Conservation (phyloP, 1,140 invertebrate genomes). For the Drosophila tani region DNA sequence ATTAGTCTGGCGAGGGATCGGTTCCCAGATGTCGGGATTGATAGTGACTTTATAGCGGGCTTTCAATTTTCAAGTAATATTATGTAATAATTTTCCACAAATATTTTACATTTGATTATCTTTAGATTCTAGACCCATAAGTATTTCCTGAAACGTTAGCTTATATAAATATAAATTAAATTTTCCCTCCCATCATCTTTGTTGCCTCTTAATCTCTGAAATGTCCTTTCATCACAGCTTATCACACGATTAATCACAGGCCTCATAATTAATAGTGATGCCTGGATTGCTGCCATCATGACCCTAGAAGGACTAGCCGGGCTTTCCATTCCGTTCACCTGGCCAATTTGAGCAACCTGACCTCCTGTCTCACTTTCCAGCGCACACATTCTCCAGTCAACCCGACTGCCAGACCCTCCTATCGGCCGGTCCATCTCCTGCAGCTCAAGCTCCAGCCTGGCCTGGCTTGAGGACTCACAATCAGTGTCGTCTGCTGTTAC, state of each 20-base stretch:
- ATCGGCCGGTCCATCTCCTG: conserved; percentile 44
- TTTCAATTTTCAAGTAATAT: background rate
- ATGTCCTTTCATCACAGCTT: background rate
- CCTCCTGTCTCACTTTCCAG: conserved; percentile 50
- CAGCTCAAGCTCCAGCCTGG: background rate
- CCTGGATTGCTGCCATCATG: conserved; percentile 24
- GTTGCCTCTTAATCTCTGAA: background rate
- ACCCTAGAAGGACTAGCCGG: conserved; percentile 40
- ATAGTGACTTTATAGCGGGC: background rate
- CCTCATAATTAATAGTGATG: conserved; percentile 35
- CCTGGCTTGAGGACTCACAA: conserved; percentile 44
- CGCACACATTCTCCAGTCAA: conserved; percentile 26
- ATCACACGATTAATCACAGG: conserved; percentile 30
- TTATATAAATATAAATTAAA: no score
- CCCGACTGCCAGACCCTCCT: conserved; percentile 15
- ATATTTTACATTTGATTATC: no score
- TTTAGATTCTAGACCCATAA: no score
- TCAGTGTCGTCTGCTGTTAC: conserved; percentile 65
- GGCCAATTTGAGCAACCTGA: conserved; percentile 40
- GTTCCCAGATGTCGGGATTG: background rate
- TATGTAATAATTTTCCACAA: background rate
- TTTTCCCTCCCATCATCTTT: background rate
- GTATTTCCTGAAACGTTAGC: no score
- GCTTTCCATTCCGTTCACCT: conserved; percentile 39
- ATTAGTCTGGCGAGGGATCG: conserved; percentile 8